These are phyloP conservation scores for Corapipo altera DNA, from an alignment of 2,113 vertebrate species.

Conservation along the genomic window DNA sequence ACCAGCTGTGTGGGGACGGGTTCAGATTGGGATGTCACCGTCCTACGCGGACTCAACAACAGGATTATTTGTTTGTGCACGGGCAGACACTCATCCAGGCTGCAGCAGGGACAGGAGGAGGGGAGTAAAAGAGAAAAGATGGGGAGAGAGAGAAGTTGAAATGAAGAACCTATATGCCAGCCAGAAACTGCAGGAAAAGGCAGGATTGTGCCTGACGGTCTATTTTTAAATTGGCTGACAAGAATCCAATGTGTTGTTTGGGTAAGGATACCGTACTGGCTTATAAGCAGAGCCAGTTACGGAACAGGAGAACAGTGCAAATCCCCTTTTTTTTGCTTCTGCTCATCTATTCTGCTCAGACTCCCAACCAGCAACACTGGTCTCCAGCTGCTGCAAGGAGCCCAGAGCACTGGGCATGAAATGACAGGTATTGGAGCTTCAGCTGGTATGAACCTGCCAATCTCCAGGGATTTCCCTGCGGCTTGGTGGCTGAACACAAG, in stretches of 20 bases:
- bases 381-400: background rate
- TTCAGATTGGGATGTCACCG: fast-evolving
- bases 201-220: background rate
- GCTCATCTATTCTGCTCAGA: background rate
- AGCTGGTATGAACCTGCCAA: background rate
- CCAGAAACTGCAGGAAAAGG: background rate
- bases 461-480: background rate
- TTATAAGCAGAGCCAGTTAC: background rate
- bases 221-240: background rate
- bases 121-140: background rate
- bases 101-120: background rate
- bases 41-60: fast-evolving
- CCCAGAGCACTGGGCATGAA: background rate
- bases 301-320: background rate
- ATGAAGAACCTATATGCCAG: background rate
- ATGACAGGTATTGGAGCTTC: background rate
- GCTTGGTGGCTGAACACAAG: background rate
- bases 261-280: background rate
- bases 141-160: background rate
- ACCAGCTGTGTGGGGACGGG: fast-evolving
- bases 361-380: background rate
- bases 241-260: background rate
- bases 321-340: background rate
- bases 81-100: background rate
- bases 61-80: background rate